Evolutionary conservation across 2,113 vertebrate species (phyloP), one percentile per base, ranked within the genome.

Genomic region (Microtus ochrogaster): DNA sequence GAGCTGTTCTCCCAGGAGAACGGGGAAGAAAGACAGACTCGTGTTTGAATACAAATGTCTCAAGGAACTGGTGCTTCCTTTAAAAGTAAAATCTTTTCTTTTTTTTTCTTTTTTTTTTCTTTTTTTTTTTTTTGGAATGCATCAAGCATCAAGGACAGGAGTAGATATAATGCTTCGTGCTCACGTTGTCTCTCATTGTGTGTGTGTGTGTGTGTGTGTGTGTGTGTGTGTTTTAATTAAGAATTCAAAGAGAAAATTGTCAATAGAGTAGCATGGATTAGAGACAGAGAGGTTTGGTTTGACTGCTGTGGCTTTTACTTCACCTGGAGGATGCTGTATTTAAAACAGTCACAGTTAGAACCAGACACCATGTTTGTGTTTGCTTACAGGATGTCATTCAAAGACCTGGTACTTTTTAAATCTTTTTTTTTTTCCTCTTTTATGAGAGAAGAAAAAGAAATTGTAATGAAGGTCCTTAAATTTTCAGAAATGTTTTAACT

Each of bases 11-110:
- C 98, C 98, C 98, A 95, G 89, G 98, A 98, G 98, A 96, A 98
- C 95, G 66, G 92, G 52, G 94, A 92, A 97, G 96, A 97, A 95
- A 95, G 92, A 94, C 73, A 98, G 92, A 83, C 81, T 95, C 97
- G 81, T 97, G 97, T 97, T 98, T 96, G 98, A 98, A 99, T 98
- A 98, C 97, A 98, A 98, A 98, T 98, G 96, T 95, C 96, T 98
- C 94, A 86, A 97, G 97, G 94, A 98, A 98, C 88, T 82, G 76
- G 88, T 97, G 84, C 90, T 97, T 97, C 97, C 98, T 98, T 96
- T 98, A 98, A 98, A 98, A 98, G 97, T 98, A 97, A 98, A 98
- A 98, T 97, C 28, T 41, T 83, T 49, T 11, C 8, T 63, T 19
- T 44, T 22, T 21, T 5, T 49, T 5, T 26, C 7, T 12, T 41